Evolutionary conservation across 2,797 vertebrate genomes (phyloP).

Genomic region (Ceyx erithaca): DNA sequence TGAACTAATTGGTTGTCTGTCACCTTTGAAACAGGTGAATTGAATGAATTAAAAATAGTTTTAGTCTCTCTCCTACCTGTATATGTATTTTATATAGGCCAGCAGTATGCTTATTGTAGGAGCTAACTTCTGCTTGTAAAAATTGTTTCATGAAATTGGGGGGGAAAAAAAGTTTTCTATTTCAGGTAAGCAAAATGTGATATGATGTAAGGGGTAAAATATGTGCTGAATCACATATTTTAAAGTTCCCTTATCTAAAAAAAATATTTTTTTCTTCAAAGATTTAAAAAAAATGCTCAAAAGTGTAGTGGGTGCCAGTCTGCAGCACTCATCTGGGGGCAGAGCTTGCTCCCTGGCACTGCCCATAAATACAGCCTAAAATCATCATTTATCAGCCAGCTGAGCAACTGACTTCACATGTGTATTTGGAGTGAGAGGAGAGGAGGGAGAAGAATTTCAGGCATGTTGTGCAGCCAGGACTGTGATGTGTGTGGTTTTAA

Average conservation of each 20-base stretch:
- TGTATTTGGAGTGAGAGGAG: not conserved
- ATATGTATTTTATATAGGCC: not conserved
- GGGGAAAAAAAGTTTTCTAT: not conserved
- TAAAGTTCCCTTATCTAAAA: not conserved
- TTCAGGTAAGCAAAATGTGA: not conserved
- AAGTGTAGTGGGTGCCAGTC: rapidly evolving
- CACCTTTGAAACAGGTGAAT: not conserved
- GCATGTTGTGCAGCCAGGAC: not conserved
- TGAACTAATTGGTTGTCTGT: not conserved
- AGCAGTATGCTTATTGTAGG: not conserved
- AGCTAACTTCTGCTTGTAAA: not conserved
- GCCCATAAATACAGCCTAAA: not conserved
- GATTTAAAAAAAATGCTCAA: not conserved
- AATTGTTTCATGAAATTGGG: not conserved
- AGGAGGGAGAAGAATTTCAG: not conserved
- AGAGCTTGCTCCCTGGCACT: not conserved
- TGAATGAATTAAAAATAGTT: not conserved
- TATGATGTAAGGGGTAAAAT: not conserved
- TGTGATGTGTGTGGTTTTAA: not conserved
- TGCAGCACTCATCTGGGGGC: not conserved
- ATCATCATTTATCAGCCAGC: not conserved
- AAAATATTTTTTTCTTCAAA: not conserved
- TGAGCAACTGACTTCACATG: not conserved
- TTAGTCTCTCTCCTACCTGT: not conserved
- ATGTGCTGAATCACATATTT: not conserved